Evolutionary conservation across 2,113 vertebrate species (phyloP).

Genomic region (Mustelus asterias): DNA sequence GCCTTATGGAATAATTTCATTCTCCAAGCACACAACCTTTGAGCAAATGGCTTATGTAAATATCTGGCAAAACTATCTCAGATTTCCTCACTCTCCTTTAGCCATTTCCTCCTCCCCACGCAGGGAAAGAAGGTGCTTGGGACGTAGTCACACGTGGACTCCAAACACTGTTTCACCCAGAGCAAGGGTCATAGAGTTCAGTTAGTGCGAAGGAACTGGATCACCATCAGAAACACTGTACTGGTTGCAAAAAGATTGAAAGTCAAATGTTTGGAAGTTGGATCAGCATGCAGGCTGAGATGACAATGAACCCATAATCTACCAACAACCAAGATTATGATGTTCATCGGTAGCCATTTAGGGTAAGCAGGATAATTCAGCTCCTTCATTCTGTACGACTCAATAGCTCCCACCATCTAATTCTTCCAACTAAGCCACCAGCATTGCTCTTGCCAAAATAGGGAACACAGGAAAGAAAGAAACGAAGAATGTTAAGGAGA

Average conservation of each 20-base stretch:
- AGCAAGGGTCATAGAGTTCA: not conserved
- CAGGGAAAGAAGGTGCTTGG: not conserved
- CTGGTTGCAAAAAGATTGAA: not conserved
- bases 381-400: not conserved
- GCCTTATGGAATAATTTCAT: not conserved
- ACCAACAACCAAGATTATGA: not conserved
- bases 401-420: not conserved
- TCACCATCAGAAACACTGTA: not conserved
- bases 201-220: not conserved
- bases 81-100: conserved; percentile 16
- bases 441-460: not conserved
- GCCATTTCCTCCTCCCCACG: not conserved
- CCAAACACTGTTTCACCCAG: not conserved
- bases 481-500: not conserved
- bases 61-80: not conserved
- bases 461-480: not conserved
- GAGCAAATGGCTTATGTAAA: not conserved
- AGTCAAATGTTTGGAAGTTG: not conserved
- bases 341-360: not conserved
- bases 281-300: not conserved
- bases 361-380: not conserved
- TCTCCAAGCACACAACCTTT: not conserved
- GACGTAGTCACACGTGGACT: not conserved
- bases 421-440: not conserved
- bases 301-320: not conserved